Percentiles rank a stretch among this genome's conserved stretches.
Conservation (phyloP, 1,140 invertebrate genomes). For the Phymastichus coffea region DNA sequence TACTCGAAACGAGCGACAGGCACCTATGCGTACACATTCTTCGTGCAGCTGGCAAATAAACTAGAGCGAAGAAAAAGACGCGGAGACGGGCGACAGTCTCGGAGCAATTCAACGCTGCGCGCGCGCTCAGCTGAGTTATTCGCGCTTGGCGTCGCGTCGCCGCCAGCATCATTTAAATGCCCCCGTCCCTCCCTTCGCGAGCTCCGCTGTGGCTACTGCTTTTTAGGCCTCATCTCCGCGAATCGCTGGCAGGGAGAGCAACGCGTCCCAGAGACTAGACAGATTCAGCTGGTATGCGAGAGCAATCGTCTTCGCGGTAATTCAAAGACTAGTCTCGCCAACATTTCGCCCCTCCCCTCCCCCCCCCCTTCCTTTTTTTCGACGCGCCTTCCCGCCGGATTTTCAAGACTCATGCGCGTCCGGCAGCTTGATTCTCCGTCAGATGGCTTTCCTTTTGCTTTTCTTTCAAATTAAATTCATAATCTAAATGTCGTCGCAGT, state of each 20-base stretch:
- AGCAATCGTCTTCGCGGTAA: constrained; percentile 2
- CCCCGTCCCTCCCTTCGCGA: constrained; percentile 47
- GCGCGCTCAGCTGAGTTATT: constrained; percentile 46
- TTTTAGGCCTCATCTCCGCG: constrained; percentile 51
- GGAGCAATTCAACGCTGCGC: background rate
- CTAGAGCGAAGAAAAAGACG: background rate
- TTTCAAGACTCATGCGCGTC: too few relatives aligned
- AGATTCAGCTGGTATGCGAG: constrained; percentile 34
- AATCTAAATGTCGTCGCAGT: too few relatives aligned
- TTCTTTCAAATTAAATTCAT: too few relatives aligned
- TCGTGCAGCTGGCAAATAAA: too few relatives aligned
- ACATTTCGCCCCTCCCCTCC: too few relatives aligned
- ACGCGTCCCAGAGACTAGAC: constrained; percentile 34
- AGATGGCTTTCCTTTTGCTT: too few relatives aligned
- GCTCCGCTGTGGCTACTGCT: constrained; percentile 33
- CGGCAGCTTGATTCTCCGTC: too few relatives aligned
- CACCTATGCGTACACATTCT: too few relatives aligned
- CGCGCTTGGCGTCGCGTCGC: constrained; percentile 33
- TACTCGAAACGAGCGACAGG: too few relatives aligned
- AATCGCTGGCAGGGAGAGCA: constrained; percentile 36
- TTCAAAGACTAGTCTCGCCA: too few relatives aligned
- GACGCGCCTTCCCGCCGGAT: too few relatives aligned
- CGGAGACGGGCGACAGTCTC: background rate
- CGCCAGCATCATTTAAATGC: constrained; percentile 56
- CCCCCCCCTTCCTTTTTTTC: too few relatives aligned